These are phyloP conservation scores for Montipora efflorescens DNA, from an alignment of 64 coral and sea anemone genomes.

Conservation along the genomic window DNA sequence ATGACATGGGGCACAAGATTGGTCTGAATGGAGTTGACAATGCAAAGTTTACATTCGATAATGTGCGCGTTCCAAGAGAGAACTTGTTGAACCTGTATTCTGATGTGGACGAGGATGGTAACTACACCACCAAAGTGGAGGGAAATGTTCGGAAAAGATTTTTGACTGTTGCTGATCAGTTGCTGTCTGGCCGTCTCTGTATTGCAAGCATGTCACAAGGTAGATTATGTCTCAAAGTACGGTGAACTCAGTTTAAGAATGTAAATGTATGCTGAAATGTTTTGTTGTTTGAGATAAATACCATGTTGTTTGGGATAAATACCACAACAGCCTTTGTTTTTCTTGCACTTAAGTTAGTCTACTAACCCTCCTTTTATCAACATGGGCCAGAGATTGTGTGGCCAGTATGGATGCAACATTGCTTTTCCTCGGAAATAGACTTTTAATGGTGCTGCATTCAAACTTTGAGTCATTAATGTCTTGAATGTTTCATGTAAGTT, in stretches of 20 bases:
- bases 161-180: conserved; percentile 81
- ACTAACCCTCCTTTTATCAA: no score
- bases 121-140: conserved; percentile 66
- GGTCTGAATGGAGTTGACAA: conserved; percentile 92
- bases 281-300: no score
- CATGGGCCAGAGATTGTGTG: no score
- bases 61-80: conserved; percentile 88
- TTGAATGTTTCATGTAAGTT: no score
- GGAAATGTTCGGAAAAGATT: conserved; percentile 77
- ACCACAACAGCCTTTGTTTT: no score
- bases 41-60: conserved; percentile 87
- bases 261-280: no score
- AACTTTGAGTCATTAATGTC: no score
- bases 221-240: background rate
- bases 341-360: no score
- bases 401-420: no score
- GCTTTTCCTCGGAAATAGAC: no score
- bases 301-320: no score
- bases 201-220: conserved; percentile 89
- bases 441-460: no score
- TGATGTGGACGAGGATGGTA: conserved; percentile 82
- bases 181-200: conserved; percentile 81
- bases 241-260: background rate
- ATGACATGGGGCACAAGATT: conserved; percentile 97
- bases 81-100: conserved; percentile 84